A percentile compares a stretch with the other conserved stretches of the same genome.
Conservation (phyloP, 30 jellyfish, hydroid and myxozoan species). For the Turritopsis dohrnii region DNA sequence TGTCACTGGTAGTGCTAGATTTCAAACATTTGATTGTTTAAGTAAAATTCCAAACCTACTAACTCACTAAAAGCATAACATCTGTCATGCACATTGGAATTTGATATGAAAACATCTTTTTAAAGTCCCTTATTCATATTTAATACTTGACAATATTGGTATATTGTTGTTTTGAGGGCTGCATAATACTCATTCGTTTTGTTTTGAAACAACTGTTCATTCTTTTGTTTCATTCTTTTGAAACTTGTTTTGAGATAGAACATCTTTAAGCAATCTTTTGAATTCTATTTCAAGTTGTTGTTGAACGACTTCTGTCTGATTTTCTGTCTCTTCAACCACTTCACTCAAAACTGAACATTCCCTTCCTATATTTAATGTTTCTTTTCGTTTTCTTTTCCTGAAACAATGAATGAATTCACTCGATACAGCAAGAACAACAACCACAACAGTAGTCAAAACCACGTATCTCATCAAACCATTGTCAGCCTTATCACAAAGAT, state of each 20-base stretch:
- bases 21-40: too few species aligned
- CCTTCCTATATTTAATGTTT: not conserved
- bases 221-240: not conserved
- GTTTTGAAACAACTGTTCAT: not conserved
- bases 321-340: not conserved
- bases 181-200: too few species aligned
- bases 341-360: not conserved
- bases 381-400: not conserved
- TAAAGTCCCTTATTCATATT: too few species aligned
- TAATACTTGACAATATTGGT: too few species aligned
- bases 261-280: not conserved
- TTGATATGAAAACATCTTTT: too few species aligned
- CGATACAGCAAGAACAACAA: not conserved
- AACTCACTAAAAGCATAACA: too few species aligned
- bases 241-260: not conserved
- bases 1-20: too few species aligned
- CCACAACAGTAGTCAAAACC: not conserved
- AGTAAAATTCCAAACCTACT: too few species aligned
- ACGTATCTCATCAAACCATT: conserved; percentile 1
- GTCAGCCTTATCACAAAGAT: not conserved
- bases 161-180: too few species aligned
- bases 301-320: not conserved
- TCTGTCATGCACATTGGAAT: too few species aligned
- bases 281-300: not conserved
- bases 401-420: not conserved